Evolutionary conservation across 2,888 invertebrate species (phyloP), one percentile per base, ranked within the genome.

Genomic region (Aleiodes leptofemur): DNA sequence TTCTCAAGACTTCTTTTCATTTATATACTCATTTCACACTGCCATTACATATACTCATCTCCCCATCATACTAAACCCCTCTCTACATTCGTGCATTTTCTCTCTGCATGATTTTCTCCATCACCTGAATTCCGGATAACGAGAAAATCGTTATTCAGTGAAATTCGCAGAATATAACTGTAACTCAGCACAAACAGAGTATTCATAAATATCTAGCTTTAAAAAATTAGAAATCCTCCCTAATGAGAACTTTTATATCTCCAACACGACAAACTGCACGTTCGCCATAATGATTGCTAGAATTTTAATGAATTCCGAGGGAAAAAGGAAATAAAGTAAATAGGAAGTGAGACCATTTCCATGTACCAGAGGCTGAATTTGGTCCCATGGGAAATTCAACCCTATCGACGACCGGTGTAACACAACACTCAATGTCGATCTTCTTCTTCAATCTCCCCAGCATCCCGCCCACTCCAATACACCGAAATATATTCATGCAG

Each of bases 71-170:
- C 69, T 70, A 69, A 74, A 43, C 43, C 59, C 70, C 68, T 57
- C 77, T 70, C 68, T 72, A 7, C 43, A 38, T 61, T 69, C 74
- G 73, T 72, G 56, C 29, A 29, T 29, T 34, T 59, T 59, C n/a
- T 11, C 9, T 14, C 9, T 5, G 4, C 72, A 72, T 38, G 16
- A 38, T 53, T 14, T 34, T 66, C 51, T 50, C 4, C 34, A 14
- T 69, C n/a, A 8, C 11, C 7, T 29, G 34, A 34, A 59, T 34
- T 69, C 53, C 13, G 55, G 51, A n/a, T 51, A 69, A 8, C 7
- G 79, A 78, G 81, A 82, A 82, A 79, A 83, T 79, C 29, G n/a
- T n/a, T 59, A 11, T 9, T 13, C 59, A 34, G n/a, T 38, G 59
- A 59, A 59, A 38, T 34, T 38, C 38, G 77, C 70, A 76, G 79